Evolutionary conservation across 1,140 invertebrate genomes (phyloP), one percentile per base, ranked within the genome.

Genomic region (Armadillidium nasatum): DNA sequence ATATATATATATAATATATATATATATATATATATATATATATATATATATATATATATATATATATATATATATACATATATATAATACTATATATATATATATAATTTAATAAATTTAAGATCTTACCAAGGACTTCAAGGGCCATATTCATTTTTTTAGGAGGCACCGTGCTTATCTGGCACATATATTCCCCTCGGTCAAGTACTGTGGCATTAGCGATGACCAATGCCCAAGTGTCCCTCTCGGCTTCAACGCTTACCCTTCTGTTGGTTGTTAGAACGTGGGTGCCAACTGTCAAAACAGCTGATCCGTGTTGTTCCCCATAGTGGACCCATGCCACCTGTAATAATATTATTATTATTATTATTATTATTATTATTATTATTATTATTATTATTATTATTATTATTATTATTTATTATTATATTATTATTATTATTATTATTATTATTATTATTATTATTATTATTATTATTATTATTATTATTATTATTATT

Each of bases 311-410:
- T 3, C 44, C 44, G 45, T 87, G 85, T 46, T 86, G 86, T 75
- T 87, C 86, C 54, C 86, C 83, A n/a, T n/a, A n/a, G 22, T 84
- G 77, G 23, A 86, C 80, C 83, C 85, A 85, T 44, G 86, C 87
- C 23, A 86, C 83, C 85, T 86, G 71, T 44, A n/a, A 76, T 33
- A 45, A 93, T 66, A 70, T 79, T n/a, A n/a, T n/a, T n/a, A n/a
- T n/a, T n/a, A n/a, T n/a, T n/a, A n/a, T n/a, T n/a, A n/a, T n/a
- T n/a, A n/a, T n/a, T n/a, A n/a, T n/a, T n/a, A n/a, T n/a, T n/a
- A 15, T 67, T 19, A 19, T 19, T 13, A 67, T 67, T 19, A 19
- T 19, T 67, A 67, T 67, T 19, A 19, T 19, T 67, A 67, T 67
- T 6, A 6, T 19, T 10, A 67, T 10, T 19, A 19, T 19, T 67